Percentiles rank a stretch among this genome's conserved stretches.
phyloP scores from a whole-genome alignment of 2,113 vertebrate genomes.

The Hydrochoerus hydrochaeris region DNA sequence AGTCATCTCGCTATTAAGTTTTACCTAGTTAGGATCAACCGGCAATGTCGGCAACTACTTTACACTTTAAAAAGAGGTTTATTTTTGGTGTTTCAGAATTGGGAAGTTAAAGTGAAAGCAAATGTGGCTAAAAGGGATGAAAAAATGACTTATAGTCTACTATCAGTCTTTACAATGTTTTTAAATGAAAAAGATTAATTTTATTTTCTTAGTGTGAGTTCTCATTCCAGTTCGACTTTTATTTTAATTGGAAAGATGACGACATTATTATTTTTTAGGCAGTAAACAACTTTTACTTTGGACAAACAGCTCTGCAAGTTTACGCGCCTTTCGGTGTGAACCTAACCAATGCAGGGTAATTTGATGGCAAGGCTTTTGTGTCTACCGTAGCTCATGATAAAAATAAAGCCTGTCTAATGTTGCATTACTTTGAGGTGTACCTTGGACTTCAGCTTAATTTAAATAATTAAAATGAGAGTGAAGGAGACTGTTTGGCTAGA shows the following conservation, averaged over 20 bases:
- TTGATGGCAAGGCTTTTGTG: not conserved
- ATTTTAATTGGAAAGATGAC: not conserved
- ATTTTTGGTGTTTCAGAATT: not conserved
- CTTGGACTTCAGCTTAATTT: not conserved
- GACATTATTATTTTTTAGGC: constrained; percentile 4
- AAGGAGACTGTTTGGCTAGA: not conserved
- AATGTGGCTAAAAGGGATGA: not conserved
- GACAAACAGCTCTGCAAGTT: not conserved
- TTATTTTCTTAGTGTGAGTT: not conserved
- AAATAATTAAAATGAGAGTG: not conserved
- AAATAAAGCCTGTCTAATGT: not conserved
- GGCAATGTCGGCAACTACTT: not conserved
- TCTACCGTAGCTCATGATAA: not conserved
- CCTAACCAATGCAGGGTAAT: not conserved
- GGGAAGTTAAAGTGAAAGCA: not conserved
- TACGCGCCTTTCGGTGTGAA: constrained; percentile 17
- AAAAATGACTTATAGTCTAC: not conserved
- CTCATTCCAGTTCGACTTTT: not conserved
- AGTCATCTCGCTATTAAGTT: not conserved
- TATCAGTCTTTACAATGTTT: not conserved
- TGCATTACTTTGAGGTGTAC: not conserved
- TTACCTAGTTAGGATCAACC: not conserved
- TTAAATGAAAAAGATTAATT: not conserved
- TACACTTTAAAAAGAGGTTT: not conserved
- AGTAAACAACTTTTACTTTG: not conserved